phyloP scores from a whole-genome alignment of 2,113 vertebrate genomes.

The human (Homo sapiens) region DNA sequence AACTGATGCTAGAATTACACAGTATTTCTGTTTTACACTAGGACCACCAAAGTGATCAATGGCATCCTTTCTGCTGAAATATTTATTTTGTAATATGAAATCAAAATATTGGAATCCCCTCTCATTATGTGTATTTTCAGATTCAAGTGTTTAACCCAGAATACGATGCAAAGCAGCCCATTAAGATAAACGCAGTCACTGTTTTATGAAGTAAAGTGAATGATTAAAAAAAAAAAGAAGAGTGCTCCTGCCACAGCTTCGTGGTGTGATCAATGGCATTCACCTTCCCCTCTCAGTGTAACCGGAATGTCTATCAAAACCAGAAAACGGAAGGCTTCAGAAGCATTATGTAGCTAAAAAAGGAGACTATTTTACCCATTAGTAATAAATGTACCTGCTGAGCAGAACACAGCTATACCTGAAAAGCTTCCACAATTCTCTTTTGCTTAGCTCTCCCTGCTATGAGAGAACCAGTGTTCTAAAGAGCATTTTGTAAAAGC shows the following conservation, averaged over 20 bases:
- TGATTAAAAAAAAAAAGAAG: conserved; percentile 26
- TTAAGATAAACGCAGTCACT: conserved; percentile 60
- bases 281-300: conserved; percentile 61
- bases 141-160: neutral
- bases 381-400: conserved; percentile 72
- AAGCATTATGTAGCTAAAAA: conserved; percentile 74
- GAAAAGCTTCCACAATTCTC: conserved; percentile 62
- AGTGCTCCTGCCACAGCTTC: neutral
- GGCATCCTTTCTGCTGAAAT: conserved; percentile 26
- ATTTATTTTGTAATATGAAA: conserved; percentile 51
- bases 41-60: neutral
- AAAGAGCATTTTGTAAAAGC: conserved; percentile 75
- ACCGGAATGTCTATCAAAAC: conserved; percentile 63
- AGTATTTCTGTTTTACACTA: neutral
- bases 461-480: conserved; percentile 26
- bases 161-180: conserved; percentile 63
- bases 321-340: conserved; percentile 72
- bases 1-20: neutral
- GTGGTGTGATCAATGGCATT: conserved; percentile 62
- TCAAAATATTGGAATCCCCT: neutral
- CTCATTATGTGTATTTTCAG: conserved; percentile 26
- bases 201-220: conserved; percentile 60
- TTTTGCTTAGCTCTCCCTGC: conserved; percentile 64
- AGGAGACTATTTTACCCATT: conserved; percentile 60
- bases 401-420: conserved; percentile 65